Conservation (phyloP, 2,888 invertebrate species). For the Hedya salicella region DNA sequence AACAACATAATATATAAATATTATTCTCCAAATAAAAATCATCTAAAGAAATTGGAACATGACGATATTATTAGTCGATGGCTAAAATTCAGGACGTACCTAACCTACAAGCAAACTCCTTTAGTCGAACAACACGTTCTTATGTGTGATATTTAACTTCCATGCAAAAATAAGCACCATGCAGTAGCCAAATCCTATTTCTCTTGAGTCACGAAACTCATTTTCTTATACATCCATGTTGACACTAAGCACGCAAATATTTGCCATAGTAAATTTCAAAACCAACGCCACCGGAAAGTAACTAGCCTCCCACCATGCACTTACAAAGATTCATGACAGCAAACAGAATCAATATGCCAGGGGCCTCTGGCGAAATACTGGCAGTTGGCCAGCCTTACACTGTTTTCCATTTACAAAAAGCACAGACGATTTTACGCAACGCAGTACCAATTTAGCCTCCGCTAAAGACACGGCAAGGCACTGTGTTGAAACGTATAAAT, state of each 20-base stretch:
- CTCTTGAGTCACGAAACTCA: background rate
- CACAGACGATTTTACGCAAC: slow-evolving; percentile 37
- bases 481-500: slow-evolving; percentile 22
- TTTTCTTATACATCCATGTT: background rate
- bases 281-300: slow-evolving; percentile 30
- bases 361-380: slow-evolving; percentile 52
- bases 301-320: slow-evolving; percentile 42
- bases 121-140: too few species aligned
- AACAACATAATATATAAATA: too few species aligned
- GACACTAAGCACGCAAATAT: background rate
- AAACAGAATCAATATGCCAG: slow-evolving; percentile 61
- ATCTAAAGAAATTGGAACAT: too few species aligned
- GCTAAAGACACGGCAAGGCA: slow-evolving; percentile 20
- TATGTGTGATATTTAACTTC: too few species aligned
- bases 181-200: background rate
- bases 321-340: slow-evolving; percentile 51
- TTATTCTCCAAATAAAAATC: too few species aligned
- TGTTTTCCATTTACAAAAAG: slow-evolving; percentile 56
- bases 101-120: too few species aligned
- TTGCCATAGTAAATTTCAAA: slow-evolving; percentile 1
- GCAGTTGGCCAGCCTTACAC: slow-evolving; percentile 58
- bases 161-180: background rate
- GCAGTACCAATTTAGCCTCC: slow-evolving; percentile 36
- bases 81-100: too few species aligned
- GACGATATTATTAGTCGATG: too few species aligned